Conservation (phyloP, 1,140 invertebrate genomes). For the Sarcophaga bullata region DNA sequence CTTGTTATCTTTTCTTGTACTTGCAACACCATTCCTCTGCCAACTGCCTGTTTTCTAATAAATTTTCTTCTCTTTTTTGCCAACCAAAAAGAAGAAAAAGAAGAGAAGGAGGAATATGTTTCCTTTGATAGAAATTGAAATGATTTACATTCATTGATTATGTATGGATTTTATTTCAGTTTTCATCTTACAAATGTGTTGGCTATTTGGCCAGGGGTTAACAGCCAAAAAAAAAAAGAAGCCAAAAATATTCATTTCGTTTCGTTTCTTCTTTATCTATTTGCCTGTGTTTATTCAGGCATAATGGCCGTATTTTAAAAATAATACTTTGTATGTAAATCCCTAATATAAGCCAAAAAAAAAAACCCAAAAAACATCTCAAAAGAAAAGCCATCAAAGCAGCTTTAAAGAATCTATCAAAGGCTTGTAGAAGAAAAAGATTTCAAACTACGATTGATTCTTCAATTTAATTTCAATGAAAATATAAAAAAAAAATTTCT, state of each 20-base stretch:
- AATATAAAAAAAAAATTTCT: too few species aligned
- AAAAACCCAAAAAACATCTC: too few species aligned
- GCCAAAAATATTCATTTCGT: not conserved
- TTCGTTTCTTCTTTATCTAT: constrained; percentile 10
- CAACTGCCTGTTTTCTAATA: not conserved
- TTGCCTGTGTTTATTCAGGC: constrained; percentile 27
- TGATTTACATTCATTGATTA: constrained; percentile 27
- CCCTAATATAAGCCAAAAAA: not conserved
- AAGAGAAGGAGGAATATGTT: too few species aligned
- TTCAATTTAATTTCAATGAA: too few species aligned
- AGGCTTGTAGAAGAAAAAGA: too few species aligned
- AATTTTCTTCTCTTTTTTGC: not conserved
- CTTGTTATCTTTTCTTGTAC: not conserved
- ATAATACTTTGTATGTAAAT: constrained; percentile 41
- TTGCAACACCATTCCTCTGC: not conserved
- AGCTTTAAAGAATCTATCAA: too few species aligned
- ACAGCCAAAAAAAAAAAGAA: not conserved
- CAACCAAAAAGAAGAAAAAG: not conserved
- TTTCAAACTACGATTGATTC: too few species aligned
- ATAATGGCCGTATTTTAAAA: constrained; percentile 25
- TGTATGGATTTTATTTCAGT: not conserved
- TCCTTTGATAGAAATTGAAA: not conserved
- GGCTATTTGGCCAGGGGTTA: too few species aligned
- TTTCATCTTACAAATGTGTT: too few species aligned
- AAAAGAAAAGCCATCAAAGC: not conserved